Percentiles rank a stretch among this genome's conserved stretches.
Conservation (phyloP, 2,888 invertebrate species). For the Trachelus troglodyta region DNA sequence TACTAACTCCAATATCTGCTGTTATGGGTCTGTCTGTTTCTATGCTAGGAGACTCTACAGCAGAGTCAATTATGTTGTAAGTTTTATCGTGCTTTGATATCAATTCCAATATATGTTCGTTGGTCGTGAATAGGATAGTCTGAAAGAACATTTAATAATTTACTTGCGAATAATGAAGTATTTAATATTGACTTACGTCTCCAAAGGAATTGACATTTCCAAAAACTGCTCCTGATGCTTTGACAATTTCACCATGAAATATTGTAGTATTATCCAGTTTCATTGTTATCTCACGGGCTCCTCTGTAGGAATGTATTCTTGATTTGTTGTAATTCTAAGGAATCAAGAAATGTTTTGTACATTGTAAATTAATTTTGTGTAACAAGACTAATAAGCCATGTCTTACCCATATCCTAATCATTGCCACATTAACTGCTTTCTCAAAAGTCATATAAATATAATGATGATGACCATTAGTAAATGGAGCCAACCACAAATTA, state of each 20-base stretch:
- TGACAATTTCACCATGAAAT: constrained; percentile 85
- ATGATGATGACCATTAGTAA: constrained; percentile 72
- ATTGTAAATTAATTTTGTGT: neutral
- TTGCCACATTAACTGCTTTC: constrained; percentile 69
- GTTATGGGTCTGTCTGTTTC: constrained; percentile 74
- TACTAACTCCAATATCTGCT: constrained; percentile 65
- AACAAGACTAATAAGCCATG: neutral
- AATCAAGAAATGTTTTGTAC: neutral
- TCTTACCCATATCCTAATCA: constrained; percentile 79
- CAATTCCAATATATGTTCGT: constrained; percentile 77
- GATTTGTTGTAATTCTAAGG: constrained; percentile 89
- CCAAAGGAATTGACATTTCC: constrained; percentile 79
- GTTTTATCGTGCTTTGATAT: constrained; percentile 69
- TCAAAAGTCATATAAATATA: constrained; percentile 73
- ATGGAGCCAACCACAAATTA: constrained; percentile 81
- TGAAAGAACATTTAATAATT: constrained; percentile 61
- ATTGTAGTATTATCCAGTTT: constrained; percentile 76
- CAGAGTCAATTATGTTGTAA: constrained; percentile 64
- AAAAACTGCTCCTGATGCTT: constrained; percentile 79
- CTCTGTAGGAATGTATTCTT: constrained; percentile 83
- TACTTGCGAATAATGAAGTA: constrained; percentile 12
- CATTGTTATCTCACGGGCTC: constrained; percentile 78
- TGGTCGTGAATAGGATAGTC: constrained; percentile 88
- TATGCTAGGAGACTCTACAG: constrained; percentile 66
- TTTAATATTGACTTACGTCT: constrained; percentile 69